Percentiles rank a stretch among this genome's conserved stretches.
These are phyloP conservation scores for Phylloscopus collybita DNA, from an alignment of 2,797 vertebrate genomes.

Conservation along the genomic window DNA sequence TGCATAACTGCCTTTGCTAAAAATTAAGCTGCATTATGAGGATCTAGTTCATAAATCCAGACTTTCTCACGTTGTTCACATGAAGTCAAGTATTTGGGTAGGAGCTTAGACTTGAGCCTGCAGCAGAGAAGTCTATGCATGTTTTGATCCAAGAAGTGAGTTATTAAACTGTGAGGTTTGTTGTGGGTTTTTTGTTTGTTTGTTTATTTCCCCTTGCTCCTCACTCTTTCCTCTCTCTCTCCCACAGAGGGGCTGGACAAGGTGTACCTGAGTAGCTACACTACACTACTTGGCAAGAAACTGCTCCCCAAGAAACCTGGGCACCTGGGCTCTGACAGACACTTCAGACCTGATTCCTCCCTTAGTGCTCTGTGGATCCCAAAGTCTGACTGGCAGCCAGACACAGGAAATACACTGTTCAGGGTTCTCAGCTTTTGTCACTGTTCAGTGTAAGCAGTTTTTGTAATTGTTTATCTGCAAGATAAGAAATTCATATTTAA, in stretches of 20 bases:
- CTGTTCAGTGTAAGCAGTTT: neutral
- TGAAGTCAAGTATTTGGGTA: neutral
- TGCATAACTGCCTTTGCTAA: neutral
- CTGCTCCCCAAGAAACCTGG: too few relatives aligned
- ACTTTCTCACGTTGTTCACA: neutral
- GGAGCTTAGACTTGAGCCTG: neutral
- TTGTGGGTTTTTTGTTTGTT: too few relatives aligned
- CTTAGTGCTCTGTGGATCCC: neutral
- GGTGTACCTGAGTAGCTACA: neutral
- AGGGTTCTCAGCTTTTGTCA: neutral
- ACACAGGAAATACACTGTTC: rapidly evolving
- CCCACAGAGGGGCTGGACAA: neutral
- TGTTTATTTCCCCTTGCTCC: rapidly evolving
- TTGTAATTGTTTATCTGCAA: neutral
- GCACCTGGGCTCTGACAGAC: neutral
- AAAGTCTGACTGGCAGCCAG: neutral
- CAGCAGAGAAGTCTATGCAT: neutral
- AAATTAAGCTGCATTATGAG: neutral
- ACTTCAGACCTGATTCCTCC: neutral
- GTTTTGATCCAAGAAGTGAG: neutral
- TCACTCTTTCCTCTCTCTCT: neutral
- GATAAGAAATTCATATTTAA: neutral
- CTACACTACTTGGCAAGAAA: too few relatives aligned
- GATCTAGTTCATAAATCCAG: neutral
- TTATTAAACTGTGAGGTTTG: neutral